Base-by-base conservation (phyloP, 2,888 invertebrate genomes). In the Zaprionus obscuricornis region DNA sequence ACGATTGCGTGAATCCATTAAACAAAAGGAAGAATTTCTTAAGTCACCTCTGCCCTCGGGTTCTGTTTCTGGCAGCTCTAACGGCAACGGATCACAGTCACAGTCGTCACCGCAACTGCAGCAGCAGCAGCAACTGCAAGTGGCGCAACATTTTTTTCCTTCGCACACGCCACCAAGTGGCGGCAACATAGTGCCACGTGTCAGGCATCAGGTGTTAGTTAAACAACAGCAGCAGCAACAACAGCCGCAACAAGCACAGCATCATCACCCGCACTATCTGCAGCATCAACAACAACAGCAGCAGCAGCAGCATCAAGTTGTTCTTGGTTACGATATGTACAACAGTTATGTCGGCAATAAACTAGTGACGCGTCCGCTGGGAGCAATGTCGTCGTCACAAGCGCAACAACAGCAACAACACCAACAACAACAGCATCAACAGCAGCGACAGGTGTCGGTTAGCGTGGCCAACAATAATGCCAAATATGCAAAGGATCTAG, bases 1-100 rank as follows among this genome's bases (percentile, higher is more conserved):
- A 68, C 93, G 95, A 90, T 92, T 96, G 88, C 93, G 95, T 74
- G 95, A 95, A 89, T 96, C 95, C 86, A 94, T 96, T 84, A 96
- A 96, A 88, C 96, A 96, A 88, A 97, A 97, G 89, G 96, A 97
- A 89, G 96, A 96, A 83, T 97, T 97, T 90, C 92, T 97, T 57
- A 93, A 94, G 87, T 92, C 95, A 72, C 95, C 95, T 40, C 63
- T 88, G 58, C 88, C 89, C 22, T 39, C 67, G 8, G 62, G 60
- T 13, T 34, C 59, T 39, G 10, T 65, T 26, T 31, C 70, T 39
- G 58, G 1, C 47, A 22, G 29, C 40, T 24, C 70, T 0, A 62
- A 71, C 54, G 57, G 63, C 36, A 62, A 55, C 47, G 51, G 36
- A 20, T 18, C 54, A 43, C 71, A 69, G 29, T 52, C 70, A 5